These are phyloP conservation scores for Camponotus floridanus DNA, from an alignment of 1,140 invertebrate genomes.

Conservation along the genomic window DNA sequence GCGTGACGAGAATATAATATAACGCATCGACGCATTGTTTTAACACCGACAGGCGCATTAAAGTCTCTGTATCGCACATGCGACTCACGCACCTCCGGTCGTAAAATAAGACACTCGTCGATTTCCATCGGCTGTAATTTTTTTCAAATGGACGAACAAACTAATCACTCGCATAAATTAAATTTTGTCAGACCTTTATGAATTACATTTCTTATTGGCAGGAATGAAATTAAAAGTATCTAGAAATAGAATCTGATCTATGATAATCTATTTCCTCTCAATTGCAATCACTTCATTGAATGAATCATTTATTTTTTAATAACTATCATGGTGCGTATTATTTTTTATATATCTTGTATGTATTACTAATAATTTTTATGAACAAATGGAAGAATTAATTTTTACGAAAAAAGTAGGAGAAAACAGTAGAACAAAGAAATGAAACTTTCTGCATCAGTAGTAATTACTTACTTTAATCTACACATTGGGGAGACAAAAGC, in stretches of 20 bases:
- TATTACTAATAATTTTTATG: background rate
- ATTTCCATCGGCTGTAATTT: background rate
- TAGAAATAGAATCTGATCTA: background rate
- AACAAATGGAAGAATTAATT: background rate
- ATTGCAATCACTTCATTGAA: background rate
- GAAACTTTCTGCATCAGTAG: background rate
- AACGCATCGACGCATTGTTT: slow-evolving; percentile 47
- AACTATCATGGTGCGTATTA: background rate
- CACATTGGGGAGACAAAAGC: background rate
- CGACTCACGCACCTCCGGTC: slow-evolving; percentile 47
- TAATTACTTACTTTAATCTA: slow-evolving; percentile 56
- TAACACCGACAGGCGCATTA: slow-evolving; percentile 17
- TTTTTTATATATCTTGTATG: background rate
- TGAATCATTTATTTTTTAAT: background rate
- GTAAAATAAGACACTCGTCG: slow-evolving; percentile 26
- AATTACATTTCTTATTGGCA: background rate
- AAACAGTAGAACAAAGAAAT: slow-evolving; percentile 24
- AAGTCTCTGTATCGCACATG: slow-evolving; percentile 33
- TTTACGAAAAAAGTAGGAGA: slow-evolving; percentile 19
- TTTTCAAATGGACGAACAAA: background rate
- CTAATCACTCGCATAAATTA: slow-evolving; percentile 18
- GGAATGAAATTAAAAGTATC: background rate
- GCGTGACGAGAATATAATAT: slow-evolving; percentile 54
- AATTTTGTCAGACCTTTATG: background rate
- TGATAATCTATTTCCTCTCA: background rate